Evolutionary conservation across 2,888 invertebrate species (phyloP).

Genomic region (Linnaemya vulpina): DNA sequence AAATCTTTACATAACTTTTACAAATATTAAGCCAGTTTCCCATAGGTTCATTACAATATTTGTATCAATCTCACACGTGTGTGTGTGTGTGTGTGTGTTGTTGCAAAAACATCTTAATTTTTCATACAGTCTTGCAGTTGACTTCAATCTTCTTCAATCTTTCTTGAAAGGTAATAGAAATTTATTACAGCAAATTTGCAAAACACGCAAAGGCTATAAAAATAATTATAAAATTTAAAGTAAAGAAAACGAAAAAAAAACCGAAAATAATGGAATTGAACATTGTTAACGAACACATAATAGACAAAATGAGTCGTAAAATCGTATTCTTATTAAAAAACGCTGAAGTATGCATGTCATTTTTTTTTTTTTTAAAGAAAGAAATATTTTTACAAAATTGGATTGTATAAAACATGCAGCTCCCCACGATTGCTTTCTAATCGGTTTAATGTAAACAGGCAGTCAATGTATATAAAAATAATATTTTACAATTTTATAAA

Average conservation of each 20-base stretch:
- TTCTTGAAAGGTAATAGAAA: conserved; percentile 28
- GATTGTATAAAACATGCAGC: background rate
- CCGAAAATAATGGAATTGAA: background rate
- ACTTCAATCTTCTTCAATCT: background rate
- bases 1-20: conserved; percentile 28
- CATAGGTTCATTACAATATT: background rate
- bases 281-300: background rate
- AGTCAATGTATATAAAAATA: too few relatives aligned
- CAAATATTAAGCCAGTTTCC: background rate
- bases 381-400: too few relatives aligned
- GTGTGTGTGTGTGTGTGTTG: background rate
- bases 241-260: background rate
- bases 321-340: background rate
- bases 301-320: background rate
- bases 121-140: conserved; percentile 10
- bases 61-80: background rate
- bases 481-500: too few relatives aligned
- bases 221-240: conserved; percentile 10
- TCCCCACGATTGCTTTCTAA: background rate
- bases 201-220: conserved; percentile 52
- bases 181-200: conserved; percentile 20
- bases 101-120: conserved; percentile 6
- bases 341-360: background rate
- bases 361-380: background rate
- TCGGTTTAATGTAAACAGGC: too few relatives aligned